Evolutionary conservation across 2,797 vertebrate species (phyloP).

Genomic region (Erpetoichthys calabaricus): DNA sequence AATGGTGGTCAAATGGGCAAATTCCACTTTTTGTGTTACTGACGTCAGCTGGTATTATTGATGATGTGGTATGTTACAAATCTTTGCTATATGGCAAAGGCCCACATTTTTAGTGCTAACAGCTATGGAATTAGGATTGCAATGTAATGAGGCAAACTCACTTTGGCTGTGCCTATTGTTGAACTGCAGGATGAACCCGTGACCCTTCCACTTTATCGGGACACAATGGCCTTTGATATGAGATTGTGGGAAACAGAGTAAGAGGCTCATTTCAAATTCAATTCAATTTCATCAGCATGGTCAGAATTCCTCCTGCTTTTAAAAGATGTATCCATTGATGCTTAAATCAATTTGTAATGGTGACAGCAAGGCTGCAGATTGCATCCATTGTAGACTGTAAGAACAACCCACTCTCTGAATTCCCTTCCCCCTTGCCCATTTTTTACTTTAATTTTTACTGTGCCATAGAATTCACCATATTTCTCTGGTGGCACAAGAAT

Average conservation of each 20-base stretch:
- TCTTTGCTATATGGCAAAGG: conserved; percentile 14
- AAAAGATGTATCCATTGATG: conserved; percentile 77
- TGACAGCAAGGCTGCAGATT: conserved; percentile 73
- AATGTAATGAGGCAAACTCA: conserved; percentile 46
- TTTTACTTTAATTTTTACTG: too few relatives aligned
- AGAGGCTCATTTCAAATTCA: conserved; percentile 68
- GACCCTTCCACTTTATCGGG: conserved; percentile 71
- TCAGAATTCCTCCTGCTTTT: conserved; percentile 56
- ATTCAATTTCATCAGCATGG: conserved; percentile 62
- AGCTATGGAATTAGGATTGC: conserved; percentile 50
- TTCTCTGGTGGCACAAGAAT: too few relatives aligned
- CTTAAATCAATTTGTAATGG: conserved; percentile 88
- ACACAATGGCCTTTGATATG: conserved; percentile 88
- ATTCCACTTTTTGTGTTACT: conserved; percentile 48
- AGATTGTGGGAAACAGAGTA: conserved; percentile 74
- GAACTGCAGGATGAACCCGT: conserved; percentile 66
- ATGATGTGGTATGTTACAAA: conserved; percentile 50
- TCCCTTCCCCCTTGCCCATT: not conserved
- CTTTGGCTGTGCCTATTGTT: conserved; percentile 60
- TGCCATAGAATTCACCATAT: too few relatives aligned
- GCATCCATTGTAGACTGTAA: conserved; percentile 74
- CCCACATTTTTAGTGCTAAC: conserved; percentile 14
- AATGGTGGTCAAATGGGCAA: conserved; percentile 35
- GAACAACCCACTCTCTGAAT: conserved; percentile 36
- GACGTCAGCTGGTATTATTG: conserved; percentile 45